Evolutionary conservation across 2,797 vertebrate genomes (phyloP).

Genomic region (Rhynchotus rufescens): DNA sequence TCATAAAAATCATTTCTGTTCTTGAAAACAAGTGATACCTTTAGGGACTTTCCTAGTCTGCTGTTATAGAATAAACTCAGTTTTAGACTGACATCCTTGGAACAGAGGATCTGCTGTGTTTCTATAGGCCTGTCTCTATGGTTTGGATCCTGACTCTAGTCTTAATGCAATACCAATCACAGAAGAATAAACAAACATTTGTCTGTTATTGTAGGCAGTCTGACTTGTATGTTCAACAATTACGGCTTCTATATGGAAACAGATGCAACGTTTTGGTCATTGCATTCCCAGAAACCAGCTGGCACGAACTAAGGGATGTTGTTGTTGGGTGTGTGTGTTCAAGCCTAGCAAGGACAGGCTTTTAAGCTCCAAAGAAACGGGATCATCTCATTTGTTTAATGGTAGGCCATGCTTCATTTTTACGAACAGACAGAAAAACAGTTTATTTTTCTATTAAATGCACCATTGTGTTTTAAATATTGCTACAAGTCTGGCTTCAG

Average conservation of each 20-base stretch:
- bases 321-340: not conserved
- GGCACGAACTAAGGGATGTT: not conserved
- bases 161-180: not conserved
- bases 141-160: not conserved
- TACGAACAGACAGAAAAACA: not conserved
- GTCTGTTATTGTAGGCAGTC: not conserved
- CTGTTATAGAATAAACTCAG: not conserved
- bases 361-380: not conserved
- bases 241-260: not conserved
- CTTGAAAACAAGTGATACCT: not conserved
- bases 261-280: not conserved
- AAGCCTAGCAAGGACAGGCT: not conserved
- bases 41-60: conserved; percentile 3
- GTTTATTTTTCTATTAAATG: not conserved
- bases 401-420: not conserved
- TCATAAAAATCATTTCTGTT: not conserved
- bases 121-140: not conserved
- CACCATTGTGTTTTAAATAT: not conserved
- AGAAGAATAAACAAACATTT: not conserved
- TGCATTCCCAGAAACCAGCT: not conserved
- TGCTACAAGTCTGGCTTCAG: not conserved
- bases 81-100: not conserved
- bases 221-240: not conserved
- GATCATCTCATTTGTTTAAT: not conserved
- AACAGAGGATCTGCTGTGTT: not conserved